Evolutionary conservation across 2,797 vertebrate genomes (phyloP), one percentile per base, ranked within the genome.

Genomic region (Betta splendens): DNA sequence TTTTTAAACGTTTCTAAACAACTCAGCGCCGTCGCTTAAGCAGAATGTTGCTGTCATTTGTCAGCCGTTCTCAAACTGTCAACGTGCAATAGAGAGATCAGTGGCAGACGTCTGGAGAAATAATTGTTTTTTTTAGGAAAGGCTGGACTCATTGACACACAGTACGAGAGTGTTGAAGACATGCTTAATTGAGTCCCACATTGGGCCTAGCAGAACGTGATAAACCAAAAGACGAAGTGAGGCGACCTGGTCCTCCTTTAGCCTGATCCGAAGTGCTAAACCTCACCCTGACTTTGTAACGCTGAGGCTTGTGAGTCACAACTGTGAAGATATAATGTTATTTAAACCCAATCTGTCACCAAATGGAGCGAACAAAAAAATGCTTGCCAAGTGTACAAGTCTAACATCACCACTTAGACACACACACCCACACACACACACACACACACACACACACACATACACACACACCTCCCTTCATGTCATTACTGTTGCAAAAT

Each of bases 331-430:
- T 77, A 74, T 77, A 74, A 86, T 81, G 79, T 83, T 85, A 86
- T 87, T 89, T 86, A 89, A 89, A 87, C 72, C 79, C 82, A 88
- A 89, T 89, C 87, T 90, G 88, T 87, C 87, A 86, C 86, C 89
- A 84, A 84, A 75, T 84, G 79, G 82, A 86, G 83, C 25, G 64
- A 50, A 59, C 59, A 23, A 21, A 18, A 33, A 69, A 84, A 69
- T 0, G 61, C 83, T 85, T 84, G 85, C 87, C 84, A 86, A 87
- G 64, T 82, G 77, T 66, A 85, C 76, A 84, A 83, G 48, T 83
- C 81, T 80, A 86, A 85, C 75, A 86, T 86, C 69, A 67, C 71
- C 65, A 68, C 65, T 80, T 62, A 71, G 44, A 62, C 66, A 69
- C 52, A 61, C 66, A 43, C 54, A 22, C 55, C 56, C 66, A 43